Conservation (phyloP, 2,888 invertebrate species). For the Invenusta paracnida region DNA sequence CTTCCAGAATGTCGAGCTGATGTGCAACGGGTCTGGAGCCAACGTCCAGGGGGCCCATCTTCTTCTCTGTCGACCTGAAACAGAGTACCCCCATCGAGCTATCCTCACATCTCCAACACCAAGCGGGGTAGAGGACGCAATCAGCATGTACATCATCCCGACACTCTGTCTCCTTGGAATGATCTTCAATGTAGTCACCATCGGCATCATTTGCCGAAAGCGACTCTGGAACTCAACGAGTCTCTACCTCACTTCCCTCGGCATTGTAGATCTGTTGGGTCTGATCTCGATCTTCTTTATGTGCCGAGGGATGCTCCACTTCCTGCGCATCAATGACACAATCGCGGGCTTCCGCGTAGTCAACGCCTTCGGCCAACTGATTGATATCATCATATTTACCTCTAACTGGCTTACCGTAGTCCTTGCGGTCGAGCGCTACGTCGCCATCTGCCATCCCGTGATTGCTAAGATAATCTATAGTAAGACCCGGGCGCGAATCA, state of each 20-base stretch:
- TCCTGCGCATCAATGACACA: not conserved
- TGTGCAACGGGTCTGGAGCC: no score
- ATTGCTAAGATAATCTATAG: constrained; percentile 7
- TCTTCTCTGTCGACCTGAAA: no score
- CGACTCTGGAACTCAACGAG: constrained; percentile 30
- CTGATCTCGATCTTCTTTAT: not conserved
- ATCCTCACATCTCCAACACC: no score
- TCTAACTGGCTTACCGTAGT: constrained; percentile 28
- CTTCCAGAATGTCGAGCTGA: no score
- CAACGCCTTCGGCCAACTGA: not conserved
- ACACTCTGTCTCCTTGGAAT: not conserved
- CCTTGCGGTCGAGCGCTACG: constrained; percentile 20
- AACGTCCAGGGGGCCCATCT: no score
- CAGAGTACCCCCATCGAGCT: no score
- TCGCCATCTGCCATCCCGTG: constrained; percentile 16
- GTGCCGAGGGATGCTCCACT: not conserved
- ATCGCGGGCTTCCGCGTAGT: not conserved
- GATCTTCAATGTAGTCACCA: constrained; percentile 4
- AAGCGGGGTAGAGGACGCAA: no score
- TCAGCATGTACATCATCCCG: not conserved
- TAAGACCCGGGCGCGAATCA: not conserved
- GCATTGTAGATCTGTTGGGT: not conserved
- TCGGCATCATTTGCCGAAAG: not conserved
- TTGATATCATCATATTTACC: not conserved
- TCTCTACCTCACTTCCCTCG: not conserved